A percentile compares a stretch with the other conserved stretches of the same genome.
Conservation (phyloP, 2,888 invertebrate species). For the Drosophila tripunctata region DNA sequence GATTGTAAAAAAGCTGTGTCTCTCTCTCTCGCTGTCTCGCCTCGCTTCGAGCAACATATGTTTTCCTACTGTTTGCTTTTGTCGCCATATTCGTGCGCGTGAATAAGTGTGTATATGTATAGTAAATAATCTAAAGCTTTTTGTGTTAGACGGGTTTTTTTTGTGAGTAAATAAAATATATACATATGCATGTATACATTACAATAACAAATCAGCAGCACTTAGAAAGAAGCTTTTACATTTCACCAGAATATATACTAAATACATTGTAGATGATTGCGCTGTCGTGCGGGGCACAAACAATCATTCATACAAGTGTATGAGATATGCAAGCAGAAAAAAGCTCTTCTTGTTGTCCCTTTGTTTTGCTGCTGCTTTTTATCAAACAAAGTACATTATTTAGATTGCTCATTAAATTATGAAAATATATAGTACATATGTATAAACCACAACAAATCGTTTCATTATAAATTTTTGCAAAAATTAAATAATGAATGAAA, state of each 20-base stretch:
- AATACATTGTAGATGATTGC: constrained; percentile 57
- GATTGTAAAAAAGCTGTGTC: constrained; percentile 61
- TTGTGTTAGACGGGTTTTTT: constrained; percentile 18
- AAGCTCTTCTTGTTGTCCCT: constrained; percentile 2
- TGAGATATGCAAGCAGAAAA: not conserved
- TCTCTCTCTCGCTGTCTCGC: constrained; percentile 7
- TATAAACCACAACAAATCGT: too few species aligned
- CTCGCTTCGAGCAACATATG: constrained; percentile 55
- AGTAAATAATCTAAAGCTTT: constrained; percentile 68
- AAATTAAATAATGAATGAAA: constrained; percentile 9
- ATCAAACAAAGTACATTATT: not conserved
- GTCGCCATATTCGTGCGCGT: constrained; percentile 57
- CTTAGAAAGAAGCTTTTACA: constrained; percentile 65
- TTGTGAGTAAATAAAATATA: too few species aligned
- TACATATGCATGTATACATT: constrained; percentile 58
- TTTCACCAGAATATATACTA: constrained; percentile 73
- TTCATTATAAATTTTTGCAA: too few species aligned
- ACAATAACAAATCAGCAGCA: constrained; percentile 58
- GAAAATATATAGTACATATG: not conserved
- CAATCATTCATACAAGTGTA: not conserved
- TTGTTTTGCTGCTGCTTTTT: not conserved
- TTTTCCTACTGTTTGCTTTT: constrained; percentile 75
- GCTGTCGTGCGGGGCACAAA: not conserved
- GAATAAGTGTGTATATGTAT: constrained; percentile 20
- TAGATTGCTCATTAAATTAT: not conserved